These are phyloP conservation scores for Trichechus manatus DNA, from an alignment of 2,113 vertebrate genomes.

Conservation along the genomic window DNA sequence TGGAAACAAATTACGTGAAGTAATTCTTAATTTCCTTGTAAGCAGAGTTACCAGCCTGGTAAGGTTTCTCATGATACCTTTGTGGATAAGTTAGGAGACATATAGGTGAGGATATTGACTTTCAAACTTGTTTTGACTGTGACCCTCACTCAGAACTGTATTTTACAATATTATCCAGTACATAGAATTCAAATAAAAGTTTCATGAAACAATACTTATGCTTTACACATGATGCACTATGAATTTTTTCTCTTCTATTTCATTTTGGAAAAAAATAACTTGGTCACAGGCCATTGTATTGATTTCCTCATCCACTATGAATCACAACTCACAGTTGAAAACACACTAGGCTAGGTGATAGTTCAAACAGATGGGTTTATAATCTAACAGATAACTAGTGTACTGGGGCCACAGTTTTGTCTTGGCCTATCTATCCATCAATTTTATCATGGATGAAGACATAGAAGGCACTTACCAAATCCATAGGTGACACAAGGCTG, in stretches of 20 bases:
- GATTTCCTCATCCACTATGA: slow-evolving; percentile 34
- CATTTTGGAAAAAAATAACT: not conserved
- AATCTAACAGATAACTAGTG: slow-evolving; percentile 22
- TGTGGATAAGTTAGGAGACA: slow-evolving; percentile 14
- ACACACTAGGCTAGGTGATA: not conserved
- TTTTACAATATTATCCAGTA: slow-evolving; percentile 28
- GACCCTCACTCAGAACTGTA: not conserved
- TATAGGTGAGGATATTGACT: not conserved
- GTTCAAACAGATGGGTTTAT: slow-evolving; percentile 1
- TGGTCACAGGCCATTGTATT: not conserved
- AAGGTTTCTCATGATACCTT: not conserved
- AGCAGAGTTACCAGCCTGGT: slow-evolving; percentile 1
- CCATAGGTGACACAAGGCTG: slow-evolving; percentile 1
- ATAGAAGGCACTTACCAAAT: slow-evolving; percentile 30
- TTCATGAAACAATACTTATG: slow-evolving; percentile 41
- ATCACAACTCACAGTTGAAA: not conserved
- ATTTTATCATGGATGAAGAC: slow-evolving; percentile 49
- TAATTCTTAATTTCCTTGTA: slow-evolving; percentile 36
- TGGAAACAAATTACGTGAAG: slow-evolving; percentile 24
- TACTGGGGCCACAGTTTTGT: not conserved
- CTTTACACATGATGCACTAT: not conserved
- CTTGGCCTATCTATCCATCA: not conserved
- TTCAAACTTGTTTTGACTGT: slow-evolving; percentile 60
- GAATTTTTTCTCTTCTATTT: not conserved
- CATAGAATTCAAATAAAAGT: slow-evolving; percentile 44